These are phyloP conservation scores for Thomomys bottae DNA, from an alignment of 2,113 vertebrate species.

Conservation along the genomic window DNA sequence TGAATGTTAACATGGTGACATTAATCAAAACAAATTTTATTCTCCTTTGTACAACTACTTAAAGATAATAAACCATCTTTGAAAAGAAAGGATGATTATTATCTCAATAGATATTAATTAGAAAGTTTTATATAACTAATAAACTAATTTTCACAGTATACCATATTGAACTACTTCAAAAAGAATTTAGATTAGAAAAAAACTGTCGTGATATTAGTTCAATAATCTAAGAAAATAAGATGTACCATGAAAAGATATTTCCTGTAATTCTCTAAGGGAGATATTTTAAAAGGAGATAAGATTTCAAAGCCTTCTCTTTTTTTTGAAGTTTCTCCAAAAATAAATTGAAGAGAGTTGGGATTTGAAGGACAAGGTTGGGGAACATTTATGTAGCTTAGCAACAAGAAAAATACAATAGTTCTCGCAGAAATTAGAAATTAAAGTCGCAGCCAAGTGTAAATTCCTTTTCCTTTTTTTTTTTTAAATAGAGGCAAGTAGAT, in stretches of 20 bases:
- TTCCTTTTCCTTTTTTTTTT: constrained; percentile 2
- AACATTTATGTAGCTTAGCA: constrained; percentile 56
- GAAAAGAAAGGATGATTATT: not conserved
- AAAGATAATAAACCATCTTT: too few relatives aligned
- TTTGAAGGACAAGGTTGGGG: constrained; percentile 64
- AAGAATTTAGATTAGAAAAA: constrained; percentile 26
- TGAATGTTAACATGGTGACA: too few relatives aligned
- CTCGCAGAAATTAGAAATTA: constrained; percentile 52
- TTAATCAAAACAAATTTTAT: too few relatives aligned
- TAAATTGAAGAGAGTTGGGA: constrained; percentile 66
- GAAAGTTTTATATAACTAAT: constrained; percentile 27
- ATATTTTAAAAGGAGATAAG: constrained; percentile 63
- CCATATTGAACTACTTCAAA: constrained; percentile 46
- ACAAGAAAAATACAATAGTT: constrained; percentile 42
- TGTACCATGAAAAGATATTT: constrained; percentile 30
- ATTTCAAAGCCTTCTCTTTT: constrained; percentile 70
- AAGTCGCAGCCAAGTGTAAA: constrained; percentile 31
- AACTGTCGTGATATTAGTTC: constrained; percentile 54
- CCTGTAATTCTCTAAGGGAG: constrained; percentile 63
- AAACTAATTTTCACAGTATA: not conserved
- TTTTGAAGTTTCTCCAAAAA: constrained; percentile 74
- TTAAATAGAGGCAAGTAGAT: not conserved
- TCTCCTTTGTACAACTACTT: too few relatives aligned
- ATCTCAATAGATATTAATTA: not conserved
- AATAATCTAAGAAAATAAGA: constrained; percentile 68